Conservation (phyloP, 1,140 invertebrate genomes). For the Sycobia sp. region DNA sequence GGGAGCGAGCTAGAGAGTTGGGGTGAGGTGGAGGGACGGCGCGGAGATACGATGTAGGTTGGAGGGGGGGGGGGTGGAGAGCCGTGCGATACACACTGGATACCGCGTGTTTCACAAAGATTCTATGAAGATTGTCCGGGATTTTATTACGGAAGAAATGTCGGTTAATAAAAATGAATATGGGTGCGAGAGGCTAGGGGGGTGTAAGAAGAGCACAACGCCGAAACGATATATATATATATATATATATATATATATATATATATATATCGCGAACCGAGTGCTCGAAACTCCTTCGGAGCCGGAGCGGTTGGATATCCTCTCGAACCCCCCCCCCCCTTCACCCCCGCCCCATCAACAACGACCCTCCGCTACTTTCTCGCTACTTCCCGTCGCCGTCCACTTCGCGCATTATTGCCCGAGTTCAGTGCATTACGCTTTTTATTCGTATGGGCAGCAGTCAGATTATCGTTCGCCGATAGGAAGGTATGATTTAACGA, state of each 20-base stretch:
- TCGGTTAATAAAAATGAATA: slow-evolving; percentile 65
- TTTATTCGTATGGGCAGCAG: slow-evolving; percentile 20
- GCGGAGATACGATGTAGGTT: slow-evolving; percentile 27
- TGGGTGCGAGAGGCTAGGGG: slow-evolving; percentile 30
- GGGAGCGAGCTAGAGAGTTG: too few relatives aligned
- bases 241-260: too few relatives aligned
- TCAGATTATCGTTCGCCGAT: slow-evolving; percentile 34
- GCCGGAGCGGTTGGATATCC: slow-evolving; percentile 26
- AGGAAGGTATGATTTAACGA: slow-evolving; percentile 42
- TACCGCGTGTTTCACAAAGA: slow-evolving; percentile 63
- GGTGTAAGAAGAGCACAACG: slow-evolving; percentile 1
- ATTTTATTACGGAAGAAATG: slow-evolving; percentile 63
- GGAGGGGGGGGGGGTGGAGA: slow-evolving; percentile 26
- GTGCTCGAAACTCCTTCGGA: slow-evolving; percentile 22
- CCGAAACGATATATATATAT: too few relatives aligned
- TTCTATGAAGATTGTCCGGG: slow-evolving; percentile 63
- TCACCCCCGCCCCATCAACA: slow-evolving; percentile 4
- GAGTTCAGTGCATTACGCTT: slow-evolving; percentile 25
- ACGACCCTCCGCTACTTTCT: slow-evolving; percentile 35
- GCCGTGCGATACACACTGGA: slow-evolving; percentile 56
- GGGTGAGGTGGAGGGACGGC: slow-evolving; percentile 18
- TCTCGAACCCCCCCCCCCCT: slow-evolving; percentile 36
- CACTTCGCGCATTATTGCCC: slow-evolving; percentile 10
- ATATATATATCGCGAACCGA: slow-evolving; percentile 31
- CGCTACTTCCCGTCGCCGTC: slow-evolving; percentile 28